Evolutionary conservation across 1,140 invertebrate genomes (phyloP).

Genomic region (Steinernema feltiae): DNA sequence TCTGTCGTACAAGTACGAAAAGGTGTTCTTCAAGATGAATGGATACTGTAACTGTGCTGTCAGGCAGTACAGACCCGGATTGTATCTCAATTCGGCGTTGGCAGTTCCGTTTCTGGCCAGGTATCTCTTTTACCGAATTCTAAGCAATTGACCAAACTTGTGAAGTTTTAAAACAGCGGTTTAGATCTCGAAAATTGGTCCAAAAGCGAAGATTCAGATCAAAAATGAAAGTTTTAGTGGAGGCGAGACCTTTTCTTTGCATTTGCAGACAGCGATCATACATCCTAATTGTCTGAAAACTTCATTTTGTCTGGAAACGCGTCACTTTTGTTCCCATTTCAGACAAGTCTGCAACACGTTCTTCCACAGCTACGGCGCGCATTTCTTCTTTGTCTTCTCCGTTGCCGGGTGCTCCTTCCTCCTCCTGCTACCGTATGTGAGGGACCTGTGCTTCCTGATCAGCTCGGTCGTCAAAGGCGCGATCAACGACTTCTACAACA

Average conservation of each 20-base stretch:
- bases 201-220: no score
- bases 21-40: conserved; percentile 5
- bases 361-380: conserved; percentile 5
- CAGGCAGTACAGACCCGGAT: not conserved
- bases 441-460: not conserved
- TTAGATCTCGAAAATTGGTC: not conserved
- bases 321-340: no score
- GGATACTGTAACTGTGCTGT: not conserved
- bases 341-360: conserved; percentile 7
- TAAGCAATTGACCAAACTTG: no score
- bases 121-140: not conserved
- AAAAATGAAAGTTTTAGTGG: no score
- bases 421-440: not conserved
- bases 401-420: not conserved
- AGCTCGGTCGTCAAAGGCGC: not conserved
- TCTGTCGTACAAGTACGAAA: conserved; percentile 1
- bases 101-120: not conserved
- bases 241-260: no score
- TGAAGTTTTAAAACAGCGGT: not conserved
- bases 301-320: no score
- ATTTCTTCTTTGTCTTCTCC: not conserved
- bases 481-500: not conserved
- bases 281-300: no score
- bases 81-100: not conserved
- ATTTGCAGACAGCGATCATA: no score